Conservation (phyloP, 2,888 invertebrate species). For the Drosophila phalerata region DNA sequence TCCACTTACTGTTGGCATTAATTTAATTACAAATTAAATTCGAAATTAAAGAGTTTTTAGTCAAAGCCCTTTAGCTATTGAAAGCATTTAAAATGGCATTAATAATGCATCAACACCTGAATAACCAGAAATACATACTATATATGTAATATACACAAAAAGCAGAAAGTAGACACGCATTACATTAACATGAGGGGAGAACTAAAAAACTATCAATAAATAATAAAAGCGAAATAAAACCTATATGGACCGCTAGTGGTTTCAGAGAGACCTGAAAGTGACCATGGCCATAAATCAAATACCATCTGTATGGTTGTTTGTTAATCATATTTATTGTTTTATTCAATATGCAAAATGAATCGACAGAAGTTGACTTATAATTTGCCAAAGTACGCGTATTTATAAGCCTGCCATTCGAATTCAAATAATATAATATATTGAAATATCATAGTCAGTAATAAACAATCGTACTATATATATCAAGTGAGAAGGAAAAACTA, state of each 20-base stretch:
- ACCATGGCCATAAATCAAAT: constrained; percentile 42
- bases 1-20: constrained; percentile 55
- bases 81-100: constrained; percentile 75
- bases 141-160: constrained; percentile 15
- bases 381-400: constrained; percentile 18
- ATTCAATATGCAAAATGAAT: constrained; percentile 27
- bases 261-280: constrained; percentile 30
- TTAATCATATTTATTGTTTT: constrained; percentile 44
- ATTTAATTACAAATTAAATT: constrained; percentile 78
- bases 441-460: constrained; percentile 11
- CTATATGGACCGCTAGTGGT: constrained; percentile 12
- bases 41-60: constrained; percentile 69
- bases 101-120: constrained; percentile 76
- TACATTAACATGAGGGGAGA: constrained; percentile 46
- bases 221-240: constrained; percentile 50
- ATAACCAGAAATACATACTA: constrained; percentile 25
- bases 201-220: constrained; percentile 54
- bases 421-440: constrained; percentile 3
- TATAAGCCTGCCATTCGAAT: not conserved
- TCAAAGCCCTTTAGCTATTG: constrained; percentile 44
- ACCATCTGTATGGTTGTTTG: constrained; percentile 30
- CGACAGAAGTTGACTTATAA: constrained; percentile 33
- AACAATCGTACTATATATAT: not conserved
- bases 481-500: not conserved
- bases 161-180: constrained; percentile 32